Base-by-base conservation (phyloP, 2,797 vertebrate genomes). In the Lutra lutra region DNA sequence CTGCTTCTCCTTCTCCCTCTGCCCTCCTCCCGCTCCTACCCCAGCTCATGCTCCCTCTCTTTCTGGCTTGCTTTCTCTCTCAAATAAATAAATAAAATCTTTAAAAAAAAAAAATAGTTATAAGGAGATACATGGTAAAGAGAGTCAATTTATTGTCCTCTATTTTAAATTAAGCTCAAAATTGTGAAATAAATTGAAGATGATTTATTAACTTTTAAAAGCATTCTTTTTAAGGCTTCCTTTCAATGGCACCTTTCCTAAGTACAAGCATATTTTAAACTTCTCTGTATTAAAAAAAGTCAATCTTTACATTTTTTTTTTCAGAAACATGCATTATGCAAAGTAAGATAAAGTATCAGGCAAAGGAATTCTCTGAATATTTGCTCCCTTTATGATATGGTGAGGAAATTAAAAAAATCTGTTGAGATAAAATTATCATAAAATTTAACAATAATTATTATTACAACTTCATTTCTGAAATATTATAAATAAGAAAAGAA, bases 181-280 rank as follows among this genome's bases (percentile, higher is more conserved):
- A 84, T 92, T 90, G 78, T 92, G 25, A 92, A 91, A 87, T 80
- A 95, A 96, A 54, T 89, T 64, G 13, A 72, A 15, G 6, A 35
- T 20, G 32, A 25, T 82, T 88, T 90, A 73, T 96, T 87, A 95
- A 97, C 91, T 89, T 86, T 95, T 97, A 46, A 97, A 94, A 48
- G 25, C n/a, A 73, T 86, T 73, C 40, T 66, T 94, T 82, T 86
- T 32, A 97, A 89, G 11, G 3, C 15, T 92, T 83, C 35, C 32
- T 93, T 97, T 94, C 25, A 90, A 40, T 89, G 70, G 17, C 8
- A 78, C 15, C 20, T 94, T 95, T 90, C 9, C 29, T 35, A 93
- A 80, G 29, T 91, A 54, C 29, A 88, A 96, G 35, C 90, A 73
- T 84, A 91, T 73, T 83, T 92, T 89, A 75, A 94, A 78, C 87